Conservation (phyloP, 2,888 invertebrate species). For the Mimachlamys varia region DNA sequence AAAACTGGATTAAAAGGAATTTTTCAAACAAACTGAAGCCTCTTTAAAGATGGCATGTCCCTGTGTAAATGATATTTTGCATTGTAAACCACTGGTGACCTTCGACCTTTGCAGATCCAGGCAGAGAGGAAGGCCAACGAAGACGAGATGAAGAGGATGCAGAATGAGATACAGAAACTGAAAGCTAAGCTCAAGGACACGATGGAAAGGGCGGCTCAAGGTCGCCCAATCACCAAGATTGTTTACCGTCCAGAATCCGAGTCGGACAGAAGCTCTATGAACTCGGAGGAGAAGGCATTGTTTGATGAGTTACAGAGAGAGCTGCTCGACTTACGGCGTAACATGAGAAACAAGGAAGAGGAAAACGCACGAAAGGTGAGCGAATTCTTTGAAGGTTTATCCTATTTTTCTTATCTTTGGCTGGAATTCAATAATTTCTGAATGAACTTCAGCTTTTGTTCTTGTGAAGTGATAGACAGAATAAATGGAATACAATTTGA, state of each 20-base stretch:
- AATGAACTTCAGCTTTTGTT: too few species aligned
- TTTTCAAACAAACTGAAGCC: too few species aligned
- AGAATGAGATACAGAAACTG: constrained; percentile 69
- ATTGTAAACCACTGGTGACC: neutral
- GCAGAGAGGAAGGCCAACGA: constrained; percentile 58
- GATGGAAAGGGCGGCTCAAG: constrained; percentile 66
- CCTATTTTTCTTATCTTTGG: neutral
- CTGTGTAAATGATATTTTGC: neutral
- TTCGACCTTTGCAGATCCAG: constrained; percentile 46
- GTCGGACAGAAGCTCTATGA: constrained; percentile 72
- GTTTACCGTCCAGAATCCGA: constrained; percentile 69
- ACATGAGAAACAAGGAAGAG: constrained; percentile 70
- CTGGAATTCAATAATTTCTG: too few species aligned
- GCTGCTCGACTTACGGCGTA: constrained; percentile 72
- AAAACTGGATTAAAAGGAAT: too few species aligned
- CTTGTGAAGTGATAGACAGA: too few species aligned
- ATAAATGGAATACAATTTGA: too few species aligned
- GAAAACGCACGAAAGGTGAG: constrained; percentile 68
- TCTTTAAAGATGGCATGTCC: neutral
- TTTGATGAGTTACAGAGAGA: constrained; percentile 79
- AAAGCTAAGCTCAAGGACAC: constrained; percentile 70
- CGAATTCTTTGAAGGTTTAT: neutral
- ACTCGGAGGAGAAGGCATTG: constrained; percentile 76
- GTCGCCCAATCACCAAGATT: constrained; percentile 66
- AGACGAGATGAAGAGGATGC: constrained; percentile 68